These are phyloP conservation scores for Chydorus sphaericus DNA, from an alignment of 2,888 invertebrate genomes.

Conservation along the genomic window DNA sequence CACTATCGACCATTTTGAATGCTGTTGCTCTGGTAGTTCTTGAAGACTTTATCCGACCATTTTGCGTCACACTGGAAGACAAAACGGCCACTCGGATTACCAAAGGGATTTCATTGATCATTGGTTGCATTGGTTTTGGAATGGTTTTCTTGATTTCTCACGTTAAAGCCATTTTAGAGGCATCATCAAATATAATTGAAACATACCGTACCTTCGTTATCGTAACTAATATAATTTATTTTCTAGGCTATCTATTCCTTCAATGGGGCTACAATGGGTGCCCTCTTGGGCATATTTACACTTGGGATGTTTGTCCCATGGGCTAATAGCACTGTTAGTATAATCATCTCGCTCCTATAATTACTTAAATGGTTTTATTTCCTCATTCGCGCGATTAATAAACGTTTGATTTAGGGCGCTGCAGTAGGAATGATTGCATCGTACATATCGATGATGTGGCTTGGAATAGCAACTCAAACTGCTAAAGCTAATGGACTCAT, in stretches of 20 bases:
- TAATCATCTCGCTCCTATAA: not conserved
- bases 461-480: slow-evolving; percentile 25
- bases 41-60: slow-evolving; percentile 64
- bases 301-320: slow-evolving; percentile 6
- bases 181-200: no score
- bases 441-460: slow-evolving; percentile 27
- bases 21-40: slow-evolving; percentile 81
- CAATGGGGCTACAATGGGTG: not conserved
- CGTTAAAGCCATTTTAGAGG: slow-evolving; percentile 73
- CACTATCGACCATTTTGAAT: slow-evolving; percentile 50
- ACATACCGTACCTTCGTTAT: no score
- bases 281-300: not conserved
- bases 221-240: no score
- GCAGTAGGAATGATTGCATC: slow-evolving; percentile 23
- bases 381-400: no score
- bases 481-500: slow-evolving; percentile 3
- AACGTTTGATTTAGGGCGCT: slow-evolving; percentile 30
- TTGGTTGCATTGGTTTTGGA: slow-evolving; percentile 58
- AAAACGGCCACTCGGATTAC: slow-evolving; percentile 36
- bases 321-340: not conserved
- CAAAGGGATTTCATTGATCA: slow-evolving; percentile 51
- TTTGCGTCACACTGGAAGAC: slow-evolving; percentile 27
- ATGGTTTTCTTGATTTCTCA: slow-evolving; percentile 74
- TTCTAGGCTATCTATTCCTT: not conserved
- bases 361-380: not conserved